These are phyloP conservation scores for Diploscapter pachys DNA, from an alignment of 1,140 invertebrate species.

Conservation along the genomic window DNA sequence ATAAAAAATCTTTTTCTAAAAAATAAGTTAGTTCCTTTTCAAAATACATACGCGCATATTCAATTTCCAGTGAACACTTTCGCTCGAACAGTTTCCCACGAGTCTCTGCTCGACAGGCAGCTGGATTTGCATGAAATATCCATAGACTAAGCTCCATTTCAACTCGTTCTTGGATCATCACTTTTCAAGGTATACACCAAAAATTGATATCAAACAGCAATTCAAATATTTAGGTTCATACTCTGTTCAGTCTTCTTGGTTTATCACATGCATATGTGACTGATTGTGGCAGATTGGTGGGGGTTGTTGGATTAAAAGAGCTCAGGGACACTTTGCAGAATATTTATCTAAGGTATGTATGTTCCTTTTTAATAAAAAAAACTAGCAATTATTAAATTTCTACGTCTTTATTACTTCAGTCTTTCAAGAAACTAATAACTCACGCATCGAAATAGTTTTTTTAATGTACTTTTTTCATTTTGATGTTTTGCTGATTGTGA, in stretches of 20 bases:
- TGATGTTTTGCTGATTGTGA: no score
- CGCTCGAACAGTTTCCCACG: not conserved
- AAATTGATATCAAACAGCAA: not conserved
- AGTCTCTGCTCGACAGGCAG: slow-evolving; percentile 66
- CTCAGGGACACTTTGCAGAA: slow-evolving; percentile 61
- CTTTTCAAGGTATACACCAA: slow-evolving; percentile 72
- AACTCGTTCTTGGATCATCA: slow-evolving; percentile 89
- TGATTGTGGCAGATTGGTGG: slow-evolving; percentile 86
- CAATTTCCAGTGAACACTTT: no score
- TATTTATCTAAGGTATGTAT: no score
- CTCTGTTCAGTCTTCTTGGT: slow-evolving; percentile 90
- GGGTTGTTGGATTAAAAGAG: slow-evolving; percentile 91
- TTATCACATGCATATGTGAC: slow-evolving; percentile 97
- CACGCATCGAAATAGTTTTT: no score
- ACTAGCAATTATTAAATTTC: no score
- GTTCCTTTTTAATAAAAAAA: no score
- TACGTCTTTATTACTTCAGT: no score
- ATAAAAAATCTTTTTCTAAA: no score
- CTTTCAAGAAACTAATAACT: no score
- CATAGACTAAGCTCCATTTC: slow-evolving; percentile 95
- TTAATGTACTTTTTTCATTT: no score
- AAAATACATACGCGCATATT: no score
- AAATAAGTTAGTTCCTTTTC: no score
- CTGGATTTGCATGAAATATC: slow-evolving; percentile 83
- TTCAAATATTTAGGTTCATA: slow-evolving; percentile 71